phyloP scores from a whole-genome alignment of 2,888 invertebrate genomes.

The Chymomyza fuscimana region DNA sequence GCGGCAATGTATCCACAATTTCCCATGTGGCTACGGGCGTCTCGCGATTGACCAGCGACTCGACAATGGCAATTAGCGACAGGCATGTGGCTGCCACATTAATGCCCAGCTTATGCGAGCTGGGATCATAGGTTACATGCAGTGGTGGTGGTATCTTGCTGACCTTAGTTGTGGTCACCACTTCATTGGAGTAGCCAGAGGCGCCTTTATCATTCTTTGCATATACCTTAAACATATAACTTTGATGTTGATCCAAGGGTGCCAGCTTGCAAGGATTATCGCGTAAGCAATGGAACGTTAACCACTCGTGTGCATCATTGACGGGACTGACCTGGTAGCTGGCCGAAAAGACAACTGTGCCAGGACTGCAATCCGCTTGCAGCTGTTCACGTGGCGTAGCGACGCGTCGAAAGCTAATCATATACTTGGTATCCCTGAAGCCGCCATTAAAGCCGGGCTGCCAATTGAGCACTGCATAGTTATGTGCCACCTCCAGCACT shows the following conservation, averaged over 20 bases:
- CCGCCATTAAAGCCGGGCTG: constrained; percentile 95
- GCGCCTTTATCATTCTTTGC: constrained; percentile 93
- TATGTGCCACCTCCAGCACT: constrained; percentile 87
- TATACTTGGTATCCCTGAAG: constrained; percentile 89
- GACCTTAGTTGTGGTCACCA: constrained; percentile 89
- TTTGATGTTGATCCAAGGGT: constrained; percentile 90
- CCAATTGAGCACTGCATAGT: constrained; percentile 91
- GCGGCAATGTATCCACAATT: constrained; percentile 86
- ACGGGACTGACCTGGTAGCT: constrained; percentile 42
- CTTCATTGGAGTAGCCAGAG: constrained; percentile 92
- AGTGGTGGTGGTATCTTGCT: constrained; percentile 90
- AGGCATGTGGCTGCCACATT: constrained; percentile 90
- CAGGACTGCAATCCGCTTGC: constrained; percentile 82
- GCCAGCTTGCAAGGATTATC: constrained; percentile 94
- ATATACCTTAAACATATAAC: constrained; percentile 92
- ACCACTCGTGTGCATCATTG: constrained; percentile 83
- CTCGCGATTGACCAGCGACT: constrained; percentile 84
- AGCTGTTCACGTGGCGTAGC: constrained; percentile 82
- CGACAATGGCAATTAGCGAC: constrained; percentile 87
- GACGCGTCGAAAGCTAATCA: constrained; percentile 88
- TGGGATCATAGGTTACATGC: constrained; percentile 90
- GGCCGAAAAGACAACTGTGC: constrained; percentile 31
- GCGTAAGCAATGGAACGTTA: constrained; percentile 91
- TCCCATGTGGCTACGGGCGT: constrained; percentile 84
- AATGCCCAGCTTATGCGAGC: constrained; percentile 87